phyloP scores from a whole-genome alignment of 2,113 vertebrate genomes.

The Ancistrus triradiatus region DNA sequence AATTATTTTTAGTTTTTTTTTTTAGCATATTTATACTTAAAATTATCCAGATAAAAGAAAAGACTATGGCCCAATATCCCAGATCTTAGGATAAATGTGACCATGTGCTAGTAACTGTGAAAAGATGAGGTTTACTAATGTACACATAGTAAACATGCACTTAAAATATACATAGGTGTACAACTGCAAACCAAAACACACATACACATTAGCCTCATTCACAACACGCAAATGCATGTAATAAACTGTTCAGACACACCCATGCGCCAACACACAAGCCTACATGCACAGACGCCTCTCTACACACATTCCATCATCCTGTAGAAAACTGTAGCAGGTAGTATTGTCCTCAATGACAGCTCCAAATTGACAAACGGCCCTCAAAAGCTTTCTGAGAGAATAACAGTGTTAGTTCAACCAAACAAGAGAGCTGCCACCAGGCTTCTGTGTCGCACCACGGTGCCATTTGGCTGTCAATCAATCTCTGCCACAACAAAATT shows the following conservation, averaged over 20 bases:
- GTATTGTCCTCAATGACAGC: slow-evolving; percentile 50
- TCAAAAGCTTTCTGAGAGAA: slow-evolving; percentile 45
- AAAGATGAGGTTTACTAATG: too few relatives aligned
- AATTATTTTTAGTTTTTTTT: too few relatives aligned
- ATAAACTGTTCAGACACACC: not conserved
- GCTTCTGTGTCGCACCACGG: slow-evolving; percentile 48
- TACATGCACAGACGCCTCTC: not conserved
- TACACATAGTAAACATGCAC: too few relatives aligned
- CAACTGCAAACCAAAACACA: not conserved
- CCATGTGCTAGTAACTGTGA: too few relatives aligned
- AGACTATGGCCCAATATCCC: too few relatives aligned
- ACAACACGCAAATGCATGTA: too few relatives aligned
- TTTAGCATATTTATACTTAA: not conserved
- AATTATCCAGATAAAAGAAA: not conserved
- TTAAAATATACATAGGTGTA: too few relatives aligned
- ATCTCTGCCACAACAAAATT: slow-evolving; percentile 43
- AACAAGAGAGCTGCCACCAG: slow-evolving; percentile 52
- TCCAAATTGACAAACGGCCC: slow-evolving; percentile 42
- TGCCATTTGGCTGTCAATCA: slow-evolving; percentile 52
- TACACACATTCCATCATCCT: slow-evolving; percentile 24
- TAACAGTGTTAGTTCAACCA: slow-evolving; percentile 54
- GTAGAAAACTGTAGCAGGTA: slow-evolving; percentile 32
- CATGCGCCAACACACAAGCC: not conserved
- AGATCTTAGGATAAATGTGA: too few relatives aligned
- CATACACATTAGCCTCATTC: not conserved